Conservation (phyloP, 2,113 vertebrate species). For the Oreochromis aureus region DNA sequence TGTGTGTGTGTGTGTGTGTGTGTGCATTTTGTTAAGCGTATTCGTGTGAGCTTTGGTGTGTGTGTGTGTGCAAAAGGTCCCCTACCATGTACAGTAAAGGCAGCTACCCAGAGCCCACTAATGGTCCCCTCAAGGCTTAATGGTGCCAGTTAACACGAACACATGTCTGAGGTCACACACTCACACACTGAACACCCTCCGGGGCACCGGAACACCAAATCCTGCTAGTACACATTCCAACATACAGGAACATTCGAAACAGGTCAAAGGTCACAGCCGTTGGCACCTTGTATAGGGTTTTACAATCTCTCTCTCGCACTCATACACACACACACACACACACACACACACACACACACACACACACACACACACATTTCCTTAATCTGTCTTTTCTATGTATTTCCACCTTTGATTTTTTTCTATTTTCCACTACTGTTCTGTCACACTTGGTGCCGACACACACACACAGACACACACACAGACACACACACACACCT, state of each 20-base stretch:
- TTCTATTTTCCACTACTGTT: neutral
- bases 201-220: slow-evolving; percentile 63
- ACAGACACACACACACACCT: slow-evolving; percentile 40
- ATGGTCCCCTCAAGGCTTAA: slow-evolving; percentile 63
- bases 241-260: slow-evolving; percentile 57
- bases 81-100: slow-evolving; percentile 62
- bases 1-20: neutral
- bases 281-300: slow-evolving; percentile 72
- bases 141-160: slow-evolving; percentile 61
- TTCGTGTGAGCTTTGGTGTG: neutral
- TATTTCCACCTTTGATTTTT: slow-evolving; percentile 25
- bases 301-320: slow-evolving; percentile 9
- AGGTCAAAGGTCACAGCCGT: slow-evolving; percentile 62
- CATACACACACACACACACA: neutral
- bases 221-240: slow-evolving; percentile 61
- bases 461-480: slow-evolving; percentile 11
- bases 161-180: slow-evolving; percentile 54
- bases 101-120: slow-evolving; percentile 57
- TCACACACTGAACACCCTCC: slow-evolving; percentile 21
- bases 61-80: neutral
- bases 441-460: neutral
- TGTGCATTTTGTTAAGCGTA: neutral
- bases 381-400: slow-evolving; percentile 22
- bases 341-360: neutral
- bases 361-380: neutral